Conservation (phyloP, 2,888 invertebrate species). For the Cyaniris semiargus region DNA sequence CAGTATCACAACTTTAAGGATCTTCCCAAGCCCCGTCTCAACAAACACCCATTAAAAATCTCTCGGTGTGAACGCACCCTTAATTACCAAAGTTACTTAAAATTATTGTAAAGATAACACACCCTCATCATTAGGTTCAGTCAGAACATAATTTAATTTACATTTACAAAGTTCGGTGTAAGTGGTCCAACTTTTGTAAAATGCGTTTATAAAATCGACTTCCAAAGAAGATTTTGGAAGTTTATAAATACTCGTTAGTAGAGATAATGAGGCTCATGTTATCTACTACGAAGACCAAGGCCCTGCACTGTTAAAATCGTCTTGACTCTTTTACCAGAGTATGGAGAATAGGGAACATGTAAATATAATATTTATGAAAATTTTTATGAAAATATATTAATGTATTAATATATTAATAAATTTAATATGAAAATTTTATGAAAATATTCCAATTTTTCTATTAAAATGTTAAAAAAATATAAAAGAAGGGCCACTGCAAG, state of each 20-base stretch:
- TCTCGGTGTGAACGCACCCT: not conserved
- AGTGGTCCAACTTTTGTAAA: not conserved
- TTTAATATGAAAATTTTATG: too few species aligned
- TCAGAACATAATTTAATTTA: slow-evolving; percentile 14
- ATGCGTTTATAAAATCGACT: not conserved
- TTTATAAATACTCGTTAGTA: not conserved
- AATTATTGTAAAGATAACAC: slow-evolving; percentile 4
- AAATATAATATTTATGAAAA: too few species aligned
- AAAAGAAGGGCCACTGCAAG: too few species aligned
- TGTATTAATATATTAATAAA: too few species aligned
- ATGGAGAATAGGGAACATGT: too few species aligned
- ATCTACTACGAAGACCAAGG: not conserved
- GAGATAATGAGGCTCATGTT: not conserved
- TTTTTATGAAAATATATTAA: too few species aligned
- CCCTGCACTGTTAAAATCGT: not conserved
- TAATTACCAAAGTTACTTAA: slow-evolving; percentile 13
- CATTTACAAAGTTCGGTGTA: slow-evolving; percentile 3
- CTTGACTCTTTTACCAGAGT: not conserved
- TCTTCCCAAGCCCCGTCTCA: not conserved
- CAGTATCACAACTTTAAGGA: too few species aligned
- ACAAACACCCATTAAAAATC: not conserved
- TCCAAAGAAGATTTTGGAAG: not conserved
- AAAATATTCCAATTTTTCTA: too few species aligned
- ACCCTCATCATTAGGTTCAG: slow-evolving; percentile 13
- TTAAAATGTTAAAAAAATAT: too few species aligned